Base-by-base conservation (phyloP, 2,888 invertebrate species). In the Eutolmus rufibarbis region DNA sequence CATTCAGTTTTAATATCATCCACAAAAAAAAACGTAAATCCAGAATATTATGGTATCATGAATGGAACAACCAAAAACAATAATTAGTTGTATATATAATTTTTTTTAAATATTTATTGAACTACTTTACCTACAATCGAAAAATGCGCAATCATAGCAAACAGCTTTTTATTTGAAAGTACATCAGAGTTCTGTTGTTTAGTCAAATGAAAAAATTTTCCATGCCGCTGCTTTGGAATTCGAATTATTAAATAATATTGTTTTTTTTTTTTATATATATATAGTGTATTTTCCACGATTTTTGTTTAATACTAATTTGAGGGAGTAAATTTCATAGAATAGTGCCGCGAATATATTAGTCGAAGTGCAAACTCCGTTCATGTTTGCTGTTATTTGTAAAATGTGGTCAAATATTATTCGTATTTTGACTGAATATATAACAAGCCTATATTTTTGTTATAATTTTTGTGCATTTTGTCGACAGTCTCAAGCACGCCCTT, bases 391-490 rank as follows among this genome's bases (percentile, higher is more conserved):
- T 51, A n/a, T 51, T n/a, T 51, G 5, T 51, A 51, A 51, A 74
- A 85, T 85, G 51, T 74, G 43, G 23, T 46, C 40, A 57, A 79
- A 76, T 77, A 79, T 88, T 16, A 43, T 88, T 5, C 78, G 87
- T 56, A 78, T 88, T 19, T 57, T 88, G 14, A 87, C 79, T 34
- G 86, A 88, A 51, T 87, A 86, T 16, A 28, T 88, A 56, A 43
- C 85, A 66, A 87, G 74, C 74, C 81, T 87, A 43, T 85, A 88
- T 78, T 84, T 86, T 87, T 87, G 78, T 40, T 88, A 84, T 84
- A 88, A 88, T 77, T 84, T 87, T 79, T 86, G 79, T 87, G 85
- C 79, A 85, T 87, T 87, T 74, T 87, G 86, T 74, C 79, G 87
- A 66, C 88, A 88, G 88, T 23, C 86, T 46, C 74, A 74, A 19